A percentile compares a stretch with the other conserved stretches of the same genome.
These are phyloP conservation scores for Phymastichus coffea DNA, from an alignment of 1,140 invertebrate species.

Conservation along the genomic window DNA sequence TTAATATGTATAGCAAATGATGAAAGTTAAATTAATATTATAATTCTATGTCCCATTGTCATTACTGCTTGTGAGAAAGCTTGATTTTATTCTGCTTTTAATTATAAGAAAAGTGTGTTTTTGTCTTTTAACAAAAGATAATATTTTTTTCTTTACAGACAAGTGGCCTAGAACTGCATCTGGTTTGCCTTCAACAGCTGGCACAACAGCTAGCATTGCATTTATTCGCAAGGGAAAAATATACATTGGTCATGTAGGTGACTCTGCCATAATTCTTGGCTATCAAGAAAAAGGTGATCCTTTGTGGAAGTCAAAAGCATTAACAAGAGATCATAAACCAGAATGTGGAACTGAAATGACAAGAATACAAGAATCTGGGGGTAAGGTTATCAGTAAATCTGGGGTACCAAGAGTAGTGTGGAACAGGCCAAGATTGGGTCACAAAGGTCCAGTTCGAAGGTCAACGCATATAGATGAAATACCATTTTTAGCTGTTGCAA, in stretches of 20 bases:
- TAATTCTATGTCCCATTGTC: too few relatives aligned
- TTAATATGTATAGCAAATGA: too few relatives aligned
- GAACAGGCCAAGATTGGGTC: conserved; percentile 84
- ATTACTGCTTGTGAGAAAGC: too few relatives aligned
- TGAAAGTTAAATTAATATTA: too few relatives aligned
- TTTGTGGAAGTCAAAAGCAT: conserved; percentile 74
- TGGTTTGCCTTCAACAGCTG: conserved; percentile 92
- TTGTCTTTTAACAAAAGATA: too few relatives aligned
- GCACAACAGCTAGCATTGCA: conserved; percentile 92
- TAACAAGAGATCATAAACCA: conserved; percentile 94
- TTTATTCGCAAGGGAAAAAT: conserved; percentile 94
- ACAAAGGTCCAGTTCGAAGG: conserved; percentile 77
- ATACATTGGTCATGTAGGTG: conserved; percentile 96
- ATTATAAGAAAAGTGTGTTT: too few relatives aligned
- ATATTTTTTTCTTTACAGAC: conserved; percentile 57
- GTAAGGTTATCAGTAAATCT: conserved; percentile 85
- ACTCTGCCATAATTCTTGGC: conserved; percentile 91
- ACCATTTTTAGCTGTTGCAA: conserved; percentile 93
- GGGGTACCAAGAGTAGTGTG: conserved; percentile 95
- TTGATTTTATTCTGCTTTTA: too few relatives aligned
- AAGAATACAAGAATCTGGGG: conserved; percentile 84
- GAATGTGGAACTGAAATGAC: conserved; percentile 83
- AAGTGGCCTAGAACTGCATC: conserved; percentile 93
- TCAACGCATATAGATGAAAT: conserved; percentile 91
- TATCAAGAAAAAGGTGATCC: conserved; percentile 69